Evolutionary conservation across 2,797 vertebrate genomes (phyloP), one percentile per base, ranked within the genome.

Genomic region (Poecile montanus): DNA sequence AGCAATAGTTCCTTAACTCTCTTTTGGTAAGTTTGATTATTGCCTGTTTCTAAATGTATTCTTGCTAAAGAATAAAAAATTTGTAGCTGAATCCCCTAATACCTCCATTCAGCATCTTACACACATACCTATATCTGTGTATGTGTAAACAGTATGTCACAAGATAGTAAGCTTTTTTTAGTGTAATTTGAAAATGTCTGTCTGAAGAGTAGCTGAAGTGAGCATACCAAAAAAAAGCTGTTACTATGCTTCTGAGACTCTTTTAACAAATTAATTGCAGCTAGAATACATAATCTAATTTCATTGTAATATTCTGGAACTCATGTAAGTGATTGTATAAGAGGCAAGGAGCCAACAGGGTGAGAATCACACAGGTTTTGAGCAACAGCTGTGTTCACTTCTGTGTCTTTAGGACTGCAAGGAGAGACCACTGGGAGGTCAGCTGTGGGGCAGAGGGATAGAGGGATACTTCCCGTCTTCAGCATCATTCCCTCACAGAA

Each of bases 11-110:
- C 8, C 26, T 58, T 76, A 51, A 56, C 34, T 82, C 0, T 66
- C 6, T 62, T 70, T 36, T 76, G 70, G 51, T 36, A n/a, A 60
- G 67, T 63, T 61, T 85, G n/a, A 67, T 81, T 67, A 63, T 48
- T 65, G 4, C n/a, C 47, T 85, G 36, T 13, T 91, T 93, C 73
- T 51, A 93, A 88, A 75, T 42, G 15, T 29, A 67, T 70, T 13
- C 67, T 75, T 81, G 16, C 44, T 66, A 70, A 91, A 75, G 22
- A 87, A 79, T 44, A 10, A 62, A 73, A 83, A 92, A 72, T 27
- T 32, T 81, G 42, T 45, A 54, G 32, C 57, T 60, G 68, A 86
- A 79, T 73, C 18, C 7, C 12, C 10, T 23, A 53, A 83, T 27
- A 44, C 6, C 10, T 45, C 8, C 30, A 54, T 40, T 86, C 38